These are phyloP conservation scores for Cephonodes hylas DNA, from an alignment of 2,888 invertebrate genomes.

Conservation along the genomic window DNA sequence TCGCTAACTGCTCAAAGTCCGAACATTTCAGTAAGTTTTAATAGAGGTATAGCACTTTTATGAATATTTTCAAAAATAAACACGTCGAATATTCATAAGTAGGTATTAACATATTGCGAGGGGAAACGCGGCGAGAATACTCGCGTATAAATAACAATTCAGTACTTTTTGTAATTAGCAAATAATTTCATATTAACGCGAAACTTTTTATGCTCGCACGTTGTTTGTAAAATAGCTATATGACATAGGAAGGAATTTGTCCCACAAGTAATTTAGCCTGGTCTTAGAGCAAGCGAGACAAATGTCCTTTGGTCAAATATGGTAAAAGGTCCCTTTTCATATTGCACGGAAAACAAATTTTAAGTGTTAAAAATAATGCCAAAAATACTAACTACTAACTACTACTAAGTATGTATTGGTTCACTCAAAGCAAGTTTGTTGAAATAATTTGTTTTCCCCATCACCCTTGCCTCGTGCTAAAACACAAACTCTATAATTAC, in stretches of 20 bases:
- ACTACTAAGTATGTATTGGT: too few species aligned
- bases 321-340: too few species aligned
- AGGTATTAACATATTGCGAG: not conserved
- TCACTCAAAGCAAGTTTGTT: too few species aligned
- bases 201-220: too few species aligned
- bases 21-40: slow-evolving; percentile 3
- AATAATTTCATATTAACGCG: not conserved
- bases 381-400: too few species aligned
- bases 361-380: too few species aligned
- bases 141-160: not conserved
- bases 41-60: not conserved
- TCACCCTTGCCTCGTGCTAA: not conserved
- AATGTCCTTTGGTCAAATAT: too few species aligned
- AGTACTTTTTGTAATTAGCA: not conserved
- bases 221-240: too few species aligned
- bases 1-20: slow-evolving; percentile 1
- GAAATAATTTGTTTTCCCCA: not conserved
- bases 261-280: too few species aligned
- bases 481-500: slow-evolving; percentile 20
- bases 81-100: not conserved
- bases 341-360: too few species aligned
- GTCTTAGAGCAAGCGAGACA: too few species aligned
- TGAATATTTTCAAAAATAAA: slow-evolving; percentile 7
- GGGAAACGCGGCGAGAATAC: not conserved
- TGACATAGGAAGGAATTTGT: too few species aligned